These are phyloP conservation scores for Silurus asotus DNA, from an alignment of 2,113 vertebrate genomes.

Conservation along the genomic window DNA sequence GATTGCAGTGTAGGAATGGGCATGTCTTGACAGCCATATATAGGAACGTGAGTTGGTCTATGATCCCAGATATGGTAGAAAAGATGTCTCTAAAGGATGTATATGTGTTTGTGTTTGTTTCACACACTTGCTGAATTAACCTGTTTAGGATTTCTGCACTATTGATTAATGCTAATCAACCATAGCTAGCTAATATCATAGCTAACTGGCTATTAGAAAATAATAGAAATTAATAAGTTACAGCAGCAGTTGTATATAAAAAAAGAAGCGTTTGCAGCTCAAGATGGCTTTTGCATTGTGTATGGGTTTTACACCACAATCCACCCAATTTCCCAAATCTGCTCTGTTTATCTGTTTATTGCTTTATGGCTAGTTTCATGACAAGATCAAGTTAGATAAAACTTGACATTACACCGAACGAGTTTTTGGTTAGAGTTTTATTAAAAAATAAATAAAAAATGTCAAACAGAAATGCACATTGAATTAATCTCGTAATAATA, in stretches of 20 bases:
- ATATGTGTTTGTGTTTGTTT: not conserved
- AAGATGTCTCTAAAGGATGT: not conserved
- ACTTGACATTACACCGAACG: too few species aligned
- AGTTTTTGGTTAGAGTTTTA: too few species aligned
- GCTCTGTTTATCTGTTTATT: too few species aligned
- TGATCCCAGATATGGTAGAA: not conserved
- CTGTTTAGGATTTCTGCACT: not conserved
- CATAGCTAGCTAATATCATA: not conserved
- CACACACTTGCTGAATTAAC: not conserved
- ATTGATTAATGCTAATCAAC: too few species aligned
- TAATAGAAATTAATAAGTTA: not conserved
- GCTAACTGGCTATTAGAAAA: not conserved
- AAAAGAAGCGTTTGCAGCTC: not conserved
- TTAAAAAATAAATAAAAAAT: too few species aligned
- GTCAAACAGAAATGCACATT: too few species aligned
- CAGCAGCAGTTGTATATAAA: not conserved
- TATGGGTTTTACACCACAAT: too few species aligned
- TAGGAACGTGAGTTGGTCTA: not conserved
- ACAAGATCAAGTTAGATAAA: too few species aligned
- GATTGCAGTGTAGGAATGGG: not conserved
- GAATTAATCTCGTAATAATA: too few species aligned
- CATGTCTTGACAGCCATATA: not conserved
- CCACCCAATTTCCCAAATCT: too few species aligned
- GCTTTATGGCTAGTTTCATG: too few species aligned
- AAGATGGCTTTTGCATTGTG: too few species aligned